Conservation (phyloP, 2,888 invertebrate genomes). For the Cynaeus angustus region DNA sequence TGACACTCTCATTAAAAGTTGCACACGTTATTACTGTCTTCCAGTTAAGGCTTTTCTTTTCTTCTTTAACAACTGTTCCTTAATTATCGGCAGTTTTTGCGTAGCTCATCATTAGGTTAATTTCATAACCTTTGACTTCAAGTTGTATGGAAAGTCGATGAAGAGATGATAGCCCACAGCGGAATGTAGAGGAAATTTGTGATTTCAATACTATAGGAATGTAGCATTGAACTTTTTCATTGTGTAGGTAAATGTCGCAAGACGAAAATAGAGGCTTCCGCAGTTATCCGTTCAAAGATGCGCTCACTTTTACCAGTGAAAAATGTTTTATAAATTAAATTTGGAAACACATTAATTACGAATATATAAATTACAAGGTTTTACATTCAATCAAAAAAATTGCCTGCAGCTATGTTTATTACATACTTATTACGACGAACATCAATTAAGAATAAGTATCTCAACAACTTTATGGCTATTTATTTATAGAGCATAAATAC, state of each 20-base stretch:
- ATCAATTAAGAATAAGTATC: not conserved
- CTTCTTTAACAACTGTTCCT: conserved; percentile 1
- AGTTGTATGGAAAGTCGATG: conserved; percentile 24
- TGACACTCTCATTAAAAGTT: not conserved
- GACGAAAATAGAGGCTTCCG: conserved; percentile 5
- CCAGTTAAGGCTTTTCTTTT: too few species aligned
- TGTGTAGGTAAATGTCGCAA: conserved; percentile 20
- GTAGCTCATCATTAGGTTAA: conserved; percentile 10
- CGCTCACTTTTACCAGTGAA: too few species aligned
- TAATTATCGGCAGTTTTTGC: conserved; percentile 1
- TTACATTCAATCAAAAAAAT: not conserved
- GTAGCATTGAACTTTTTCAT: conserved; percentile 32
- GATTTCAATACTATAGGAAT: not conserved
- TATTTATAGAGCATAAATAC: not conserved
- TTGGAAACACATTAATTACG: not conserved
- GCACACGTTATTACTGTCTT: too few species aligned
- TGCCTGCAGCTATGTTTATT: not conserved
- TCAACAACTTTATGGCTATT: not conserved
- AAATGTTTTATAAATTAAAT: too few species aligned
- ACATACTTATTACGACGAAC: too few species aligned
- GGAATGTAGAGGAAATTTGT: conserved; percentile 33
- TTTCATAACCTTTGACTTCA: conserved; percentile 39
- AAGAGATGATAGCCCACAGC: conserved; percentile 32
- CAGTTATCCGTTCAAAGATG: not conserved
- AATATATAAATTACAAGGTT: not conserved